These are phyloP conservation scores for Dromococcyx pavoninus DNA, from an alignment of 2,797 vertebrate species.

Conservation along the genomic window DNA sequence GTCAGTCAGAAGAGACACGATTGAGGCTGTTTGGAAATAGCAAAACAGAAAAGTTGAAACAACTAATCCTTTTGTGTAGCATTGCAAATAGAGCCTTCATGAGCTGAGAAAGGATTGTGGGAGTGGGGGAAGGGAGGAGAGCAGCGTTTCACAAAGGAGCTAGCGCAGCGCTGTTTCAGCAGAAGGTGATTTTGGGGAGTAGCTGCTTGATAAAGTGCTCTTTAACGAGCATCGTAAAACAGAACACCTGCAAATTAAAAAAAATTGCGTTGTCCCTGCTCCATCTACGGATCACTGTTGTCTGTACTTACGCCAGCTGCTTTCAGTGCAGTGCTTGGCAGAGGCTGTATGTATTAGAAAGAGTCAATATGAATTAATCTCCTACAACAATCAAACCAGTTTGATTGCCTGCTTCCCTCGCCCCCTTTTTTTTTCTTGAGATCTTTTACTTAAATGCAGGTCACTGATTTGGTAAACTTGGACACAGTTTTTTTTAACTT, in stretches of 20 bases:
- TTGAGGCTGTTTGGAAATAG: constrained; percentile 5
- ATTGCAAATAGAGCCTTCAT: constrained; percentile 3
- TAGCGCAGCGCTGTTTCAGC: neutral
- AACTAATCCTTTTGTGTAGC: constrained; percentile 49
- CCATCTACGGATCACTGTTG: neutral
- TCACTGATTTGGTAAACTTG: neutral
- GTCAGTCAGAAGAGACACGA: neutral
- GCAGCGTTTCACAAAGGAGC: neutral
- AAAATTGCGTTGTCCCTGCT: neutral
- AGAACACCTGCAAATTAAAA: neutral
- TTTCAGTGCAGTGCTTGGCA: neutral
- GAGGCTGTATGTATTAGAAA: neutral
- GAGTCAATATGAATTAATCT: neutral
- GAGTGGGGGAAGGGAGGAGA: neutral
- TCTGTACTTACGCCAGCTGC: neutral
- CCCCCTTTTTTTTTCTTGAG: neutral
- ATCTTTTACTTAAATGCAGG: constrained; percentile 15
- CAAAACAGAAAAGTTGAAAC: constrained; percentile 36
- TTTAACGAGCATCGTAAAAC: neutral
- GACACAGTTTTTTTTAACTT: neutral
- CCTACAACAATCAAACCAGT: neutral
- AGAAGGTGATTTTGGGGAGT: neutral
- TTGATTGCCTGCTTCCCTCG: accelerated
- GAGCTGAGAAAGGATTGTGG: neutral
- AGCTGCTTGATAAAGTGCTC: neutral